Evolutionary conservation across 2,888 invertebrate genomes (phyloP).

Genomic region (Lordiphosa fenestrarum): DNA sequence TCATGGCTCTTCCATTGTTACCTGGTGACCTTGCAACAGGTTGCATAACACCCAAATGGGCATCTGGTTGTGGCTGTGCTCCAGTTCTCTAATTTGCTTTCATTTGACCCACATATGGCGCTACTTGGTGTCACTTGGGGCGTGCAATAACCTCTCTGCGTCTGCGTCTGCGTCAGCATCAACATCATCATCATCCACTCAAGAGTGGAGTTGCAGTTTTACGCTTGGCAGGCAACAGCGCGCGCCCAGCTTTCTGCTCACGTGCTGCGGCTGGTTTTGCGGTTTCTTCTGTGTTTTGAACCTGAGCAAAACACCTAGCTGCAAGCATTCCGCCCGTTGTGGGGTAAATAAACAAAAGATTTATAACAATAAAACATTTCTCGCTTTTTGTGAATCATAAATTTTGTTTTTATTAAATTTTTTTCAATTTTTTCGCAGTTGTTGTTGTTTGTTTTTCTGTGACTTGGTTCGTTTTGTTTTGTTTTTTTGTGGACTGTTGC

Average conservation of each 20-base stretch:
- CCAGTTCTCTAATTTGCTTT: slow-evolving; percentile 49
- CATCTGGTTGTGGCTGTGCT: slow-evolving; percentile 31
- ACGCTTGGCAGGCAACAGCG: slow-evolving; percentile 50
- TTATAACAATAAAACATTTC: slow-evolving; percentile 66
- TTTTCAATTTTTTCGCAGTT: no score
- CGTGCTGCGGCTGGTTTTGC: slow-evolving; percentile 21
- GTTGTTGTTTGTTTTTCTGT: slow-evolving; percentile 5
- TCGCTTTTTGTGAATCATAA: slow-evolving; percentile 33
- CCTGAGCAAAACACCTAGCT: slow-evolving; percentile 45
- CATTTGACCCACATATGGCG: slow-evolving; percentile 54
- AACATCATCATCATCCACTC: slow-evolving; percentile 1
- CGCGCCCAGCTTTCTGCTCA: slow-evolving; percentile 23
- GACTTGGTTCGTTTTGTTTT: slow-evolving; percentile 51
- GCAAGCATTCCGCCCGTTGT: slow-evolving; percentile 57
- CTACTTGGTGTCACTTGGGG: slow-evolving; percentile 39
- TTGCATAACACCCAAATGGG: slow-evolving; percentile 21
- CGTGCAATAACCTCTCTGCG: slow-evolving; percentile 67
- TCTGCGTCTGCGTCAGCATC: background rate
- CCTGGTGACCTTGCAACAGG: slow-evolving; percentile 46
- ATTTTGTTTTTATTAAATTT: slow-evolving; percentile 62
- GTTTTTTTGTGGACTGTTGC: slow-evolving; percentile 52
- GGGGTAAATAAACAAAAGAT: slow-evolving; percentile 60
- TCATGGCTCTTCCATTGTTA: slow-evolving; percentile 33
- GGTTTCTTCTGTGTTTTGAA: slow-evolving; percentile 54
- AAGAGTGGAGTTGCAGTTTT: slow-evolving; percentile 31